These are phyloP conservation scores for Aurelia sp. DNA, from an alignment of 30 jellyfish, hydroid and myxozoan genomes.

Conservation along the genomic window DNA sequence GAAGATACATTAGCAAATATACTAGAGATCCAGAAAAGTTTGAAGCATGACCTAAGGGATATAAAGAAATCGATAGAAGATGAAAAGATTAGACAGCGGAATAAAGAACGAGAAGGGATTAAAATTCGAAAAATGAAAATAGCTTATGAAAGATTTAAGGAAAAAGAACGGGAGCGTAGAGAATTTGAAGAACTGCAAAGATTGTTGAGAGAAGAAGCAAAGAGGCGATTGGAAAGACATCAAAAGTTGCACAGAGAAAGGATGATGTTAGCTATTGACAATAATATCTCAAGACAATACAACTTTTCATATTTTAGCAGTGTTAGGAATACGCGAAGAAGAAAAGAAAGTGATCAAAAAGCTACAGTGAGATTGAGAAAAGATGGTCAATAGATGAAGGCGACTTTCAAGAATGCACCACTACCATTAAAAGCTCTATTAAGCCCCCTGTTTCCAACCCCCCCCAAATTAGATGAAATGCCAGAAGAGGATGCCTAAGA, in stretches of 20 bases:
- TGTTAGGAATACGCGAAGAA: background rate
- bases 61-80: constrained; percentile 7
- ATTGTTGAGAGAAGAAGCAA: constrained; percentile 33
- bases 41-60: background rate
- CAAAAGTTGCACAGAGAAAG: constrained; percentile 50
- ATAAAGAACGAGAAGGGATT: constrained; percentile 12
- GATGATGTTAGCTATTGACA: constrained; percentile 34
- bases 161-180: constrained; percentile 50
- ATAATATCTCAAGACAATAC: constrained; percentile 25
- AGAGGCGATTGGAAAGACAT: constrained; percentile 11
- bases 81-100: constrained; percentile 4
- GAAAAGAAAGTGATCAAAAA: background rate
- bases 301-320: constrained; percentile 44
- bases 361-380: background rate
- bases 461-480: too few relatives aligned
- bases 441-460: too few relatives aligned
- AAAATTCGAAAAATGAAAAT: constrained; percentile 27
- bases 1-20: background rate
- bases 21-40: background rate
- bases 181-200: constrained; percentile 46
- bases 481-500: too few relatives aligned
- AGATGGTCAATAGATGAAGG: background rate
- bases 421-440: too few relatives aligned
- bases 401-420: too few relatives aligned
- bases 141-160: constrained; percentile 24